phyloP scores from a whole-genome alignment of 1,140 invertebrate genomes.

The Cheumatopsyche charites region DNA sequence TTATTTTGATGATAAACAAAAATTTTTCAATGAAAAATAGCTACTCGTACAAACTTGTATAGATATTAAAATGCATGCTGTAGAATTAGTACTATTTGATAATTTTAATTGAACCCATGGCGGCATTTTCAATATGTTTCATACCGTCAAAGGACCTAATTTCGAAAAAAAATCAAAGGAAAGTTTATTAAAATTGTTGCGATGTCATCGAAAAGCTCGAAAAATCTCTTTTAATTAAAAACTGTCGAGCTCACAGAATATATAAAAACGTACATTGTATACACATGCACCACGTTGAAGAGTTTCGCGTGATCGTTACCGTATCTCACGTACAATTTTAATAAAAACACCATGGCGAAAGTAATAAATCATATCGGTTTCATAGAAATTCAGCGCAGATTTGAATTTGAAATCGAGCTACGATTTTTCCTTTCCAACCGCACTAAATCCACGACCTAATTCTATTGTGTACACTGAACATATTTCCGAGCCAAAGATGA shows the following conservation, averaged over 20 bases:
- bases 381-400: no score
- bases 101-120: no score
- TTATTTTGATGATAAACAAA: no score
- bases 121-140: no score
- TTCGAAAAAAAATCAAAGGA: neutral
- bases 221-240: conserved; percentile 13
- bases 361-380: neutral
- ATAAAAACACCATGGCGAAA: neutral
- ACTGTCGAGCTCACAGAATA: neutral
- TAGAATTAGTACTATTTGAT: no score
- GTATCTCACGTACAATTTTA: neutral
- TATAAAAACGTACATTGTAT: neutral
- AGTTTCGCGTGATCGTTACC: neutral
- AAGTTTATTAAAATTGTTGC: neutral
- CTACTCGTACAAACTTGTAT: no score
- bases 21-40: no score
- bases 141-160: no score
- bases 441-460: no score
- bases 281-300: neutral
- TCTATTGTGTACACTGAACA: neutral
- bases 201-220: neutral
- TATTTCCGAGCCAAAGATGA: neutral
- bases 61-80: no score
- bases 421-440: no score
- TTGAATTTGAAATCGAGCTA: neutral